Percentiles rank a stretch among this genome's conserved stretches.
phyloP scores from a whole-genome alignment of 1,140 invertebrate genomes.

The Helicoverpa armigera region DNA sequence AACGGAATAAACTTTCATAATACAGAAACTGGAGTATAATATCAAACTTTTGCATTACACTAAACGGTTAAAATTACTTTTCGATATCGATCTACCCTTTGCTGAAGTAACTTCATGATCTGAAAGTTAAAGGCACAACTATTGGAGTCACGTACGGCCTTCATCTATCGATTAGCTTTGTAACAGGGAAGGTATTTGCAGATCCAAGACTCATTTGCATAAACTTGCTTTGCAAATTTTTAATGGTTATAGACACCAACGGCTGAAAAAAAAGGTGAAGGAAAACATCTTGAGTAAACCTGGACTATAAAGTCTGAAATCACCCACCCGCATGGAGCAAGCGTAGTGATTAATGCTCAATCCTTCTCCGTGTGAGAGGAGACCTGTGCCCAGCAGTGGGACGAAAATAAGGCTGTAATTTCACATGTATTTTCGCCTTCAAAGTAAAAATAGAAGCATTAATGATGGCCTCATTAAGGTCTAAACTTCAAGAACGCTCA shows the following conservation, averaged over 20 bases:
- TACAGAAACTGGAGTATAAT: background rate
- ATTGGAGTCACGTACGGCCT: background rate
- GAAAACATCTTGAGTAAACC: too few species aligned
- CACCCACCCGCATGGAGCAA: too few species aligned
- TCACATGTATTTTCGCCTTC: background rate
- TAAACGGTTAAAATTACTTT: background rate
- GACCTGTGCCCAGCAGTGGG: too few species aligned
- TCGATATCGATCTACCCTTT: background rate
- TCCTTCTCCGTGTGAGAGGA: too few species aligned
- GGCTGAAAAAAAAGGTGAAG: too few species aligned
- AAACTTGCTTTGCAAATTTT: background rate
- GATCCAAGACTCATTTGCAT: constrained; percentile 15
- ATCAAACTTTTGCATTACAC: too few species aligned
- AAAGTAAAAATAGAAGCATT: background rate
- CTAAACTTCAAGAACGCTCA: constrained; percentile 13
- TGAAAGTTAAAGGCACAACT: background rate
- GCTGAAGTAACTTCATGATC: background rate
- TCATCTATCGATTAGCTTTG: constrained; percentile 5
- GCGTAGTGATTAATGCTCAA: too few species aligned
- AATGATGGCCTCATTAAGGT: constrained; percentile 22
- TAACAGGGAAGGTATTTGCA: constrained; percentile 4
- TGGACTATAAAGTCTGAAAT: too few species aligned
- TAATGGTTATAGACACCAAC: too few species aligned
- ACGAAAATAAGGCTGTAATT: too few species aligned
- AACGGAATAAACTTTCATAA: too few species aligned